Conservation (phyloP, 2,797 vertebrate genomes). For the Numenius phaeopus region DNA sequence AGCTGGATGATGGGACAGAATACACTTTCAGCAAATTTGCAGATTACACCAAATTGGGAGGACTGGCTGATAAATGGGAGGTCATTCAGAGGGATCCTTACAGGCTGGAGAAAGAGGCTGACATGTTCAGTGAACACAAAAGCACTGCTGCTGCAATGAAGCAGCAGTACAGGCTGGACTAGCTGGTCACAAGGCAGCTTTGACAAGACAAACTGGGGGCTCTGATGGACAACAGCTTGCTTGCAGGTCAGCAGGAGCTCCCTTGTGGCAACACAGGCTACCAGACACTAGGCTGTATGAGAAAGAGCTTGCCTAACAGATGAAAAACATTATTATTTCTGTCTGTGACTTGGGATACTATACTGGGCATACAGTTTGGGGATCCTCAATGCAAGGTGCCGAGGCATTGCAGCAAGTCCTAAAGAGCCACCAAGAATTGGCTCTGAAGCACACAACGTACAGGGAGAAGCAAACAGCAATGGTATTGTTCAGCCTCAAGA, state of each 20-base stretch:
- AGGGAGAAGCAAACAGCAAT: background rate
- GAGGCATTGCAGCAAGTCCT: background rate
- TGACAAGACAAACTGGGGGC: background rate
- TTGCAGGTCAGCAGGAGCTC: background rate
- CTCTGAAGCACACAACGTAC: accelerated
- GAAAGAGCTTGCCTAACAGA: background rate
- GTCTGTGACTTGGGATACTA: background rate
- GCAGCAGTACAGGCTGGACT: background rate
- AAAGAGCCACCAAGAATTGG: background rate
- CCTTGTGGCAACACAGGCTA: background rate
- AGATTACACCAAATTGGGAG: background rate
- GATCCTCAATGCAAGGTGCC: background rate
- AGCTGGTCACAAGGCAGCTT: background rate
- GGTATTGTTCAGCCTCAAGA: background rate
- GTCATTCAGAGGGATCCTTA: background rate
- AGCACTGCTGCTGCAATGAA: background rate
- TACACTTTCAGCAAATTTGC: background rate
- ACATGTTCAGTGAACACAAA: background rate
- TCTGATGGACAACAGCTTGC: background rate
- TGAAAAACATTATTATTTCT: background rate
- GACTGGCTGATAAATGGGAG: background rate
- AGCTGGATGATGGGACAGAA: background rate
- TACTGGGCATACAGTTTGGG: background rate
- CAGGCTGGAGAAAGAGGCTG: background rate
- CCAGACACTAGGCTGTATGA: background rate